Conservation (phyloP, 2,888 invertebrate species). For the Bursaphelenchus okinawaensis region DNA sequence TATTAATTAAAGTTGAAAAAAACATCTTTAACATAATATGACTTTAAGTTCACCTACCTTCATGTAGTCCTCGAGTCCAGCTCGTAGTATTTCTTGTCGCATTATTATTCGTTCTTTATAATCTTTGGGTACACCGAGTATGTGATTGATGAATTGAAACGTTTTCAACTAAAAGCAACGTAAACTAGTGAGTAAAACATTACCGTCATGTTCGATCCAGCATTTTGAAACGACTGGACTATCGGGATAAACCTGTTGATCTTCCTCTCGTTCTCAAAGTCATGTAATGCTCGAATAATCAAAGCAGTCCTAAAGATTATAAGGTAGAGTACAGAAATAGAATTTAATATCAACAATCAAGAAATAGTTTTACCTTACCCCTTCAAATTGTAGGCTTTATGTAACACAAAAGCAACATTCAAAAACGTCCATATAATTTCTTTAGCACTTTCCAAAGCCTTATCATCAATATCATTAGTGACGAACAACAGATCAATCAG, state of each 20-base stretch:
- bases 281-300: neutral
- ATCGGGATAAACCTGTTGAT: neutral
- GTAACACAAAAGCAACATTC: neutral
- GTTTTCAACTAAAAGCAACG: slow-evolving; percentile 16
- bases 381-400: neutral
- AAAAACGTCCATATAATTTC: neutral
- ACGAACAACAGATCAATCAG: slow-evolving; percentile 18
- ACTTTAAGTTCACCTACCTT: slow-evolving; percentile 15
- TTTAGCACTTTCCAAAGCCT: neutral
- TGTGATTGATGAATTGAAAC: slow-evolving; percentile 16
- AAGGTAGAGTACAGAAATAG: too few relatives aligned
- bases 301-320: neutral
- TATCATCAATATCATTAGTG: neutral
- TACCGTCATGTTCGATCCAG: neutral
- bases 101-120: neutral
- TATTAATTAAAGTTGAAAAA: too few relatives aligned
- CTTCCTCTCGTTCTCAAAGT: neutral
- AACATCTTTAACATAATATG: too few relatives aligned
- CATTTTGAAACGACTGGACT: neutral
- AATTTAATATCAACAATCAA: neutral
- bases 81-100: slow-evolving; percentile 12
- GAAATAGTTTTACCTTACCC: neutral
- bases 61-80: slow-evolving; percentile 18
- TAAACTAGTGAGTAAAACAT: neutral
- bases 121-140: slow-evolving; percentile 8